phyloP scores from a whole-genome alignment of 2,113 vertebrate genomes.

The Arvicanthis niloticus region DNA sequence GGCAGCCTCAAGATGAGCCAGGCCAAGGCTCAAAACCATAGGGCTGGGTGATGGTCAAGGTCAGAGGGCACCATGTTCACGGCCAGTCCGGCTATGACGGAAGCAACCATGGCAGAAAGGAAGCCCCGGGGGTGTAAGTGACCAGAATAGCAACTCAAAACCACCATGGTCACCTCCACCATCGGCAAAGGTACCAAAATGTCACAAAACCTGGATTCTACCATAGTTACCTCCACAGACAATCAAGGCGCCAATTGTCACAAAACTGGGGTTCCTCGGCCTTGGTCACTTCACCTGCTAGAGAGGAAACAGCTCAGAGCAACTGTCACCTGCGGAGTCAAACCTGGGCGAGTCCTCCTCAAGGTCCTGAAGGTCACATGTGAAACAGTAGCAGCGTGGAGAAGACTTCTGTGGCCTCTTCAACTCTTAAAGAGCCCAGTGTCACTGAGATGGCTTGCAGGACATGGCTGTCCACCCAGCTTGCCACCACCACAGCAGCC shows the following conservation, averaged over 20 bases:
- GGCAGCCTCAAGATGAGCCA: no score
- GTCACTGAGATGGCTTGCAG: neutral
- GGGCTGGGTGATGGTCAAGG: fast-evolving
- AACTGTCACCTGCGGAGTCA: neutral
- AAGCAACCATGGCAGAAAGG: neutral
- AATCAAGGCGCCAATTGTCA: neutral
- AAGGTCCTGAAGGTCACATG: neutral
- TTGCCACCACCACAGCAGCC: no score
- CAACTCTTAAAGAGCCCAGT: neutral
- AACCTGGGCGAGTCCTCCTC: neutral
- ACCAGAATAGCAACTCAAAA: fast-evolving
- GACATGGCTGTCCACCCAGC: neutral
- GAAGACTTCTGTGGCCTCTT: neutral
- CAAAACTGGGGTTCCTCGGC: neutral
- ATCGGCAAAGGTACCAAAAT: no score
- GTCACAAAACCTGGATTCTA: neutral
- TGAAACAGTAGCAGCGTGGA: neutral
- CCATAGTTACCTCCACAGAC: fast-evolving
- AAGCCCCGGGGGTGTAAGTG: fast-evolving
- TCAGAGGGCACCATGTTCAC: neutral
- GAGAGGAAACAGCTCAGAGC: neutral
- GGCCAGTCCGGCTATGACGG: fast-evolving
- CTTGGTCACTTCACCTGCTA: fast-evolving
- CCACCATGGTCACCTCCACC: fast-evolving
- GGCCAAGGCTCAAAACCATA: fast-evolving